A percentile compares a stretch with the other conserved stretches of the same genome.
phyloP scores from a whole-genome alignment of 2,888 invertebrate species.

The Lasioglossum malachurum region DNA sequence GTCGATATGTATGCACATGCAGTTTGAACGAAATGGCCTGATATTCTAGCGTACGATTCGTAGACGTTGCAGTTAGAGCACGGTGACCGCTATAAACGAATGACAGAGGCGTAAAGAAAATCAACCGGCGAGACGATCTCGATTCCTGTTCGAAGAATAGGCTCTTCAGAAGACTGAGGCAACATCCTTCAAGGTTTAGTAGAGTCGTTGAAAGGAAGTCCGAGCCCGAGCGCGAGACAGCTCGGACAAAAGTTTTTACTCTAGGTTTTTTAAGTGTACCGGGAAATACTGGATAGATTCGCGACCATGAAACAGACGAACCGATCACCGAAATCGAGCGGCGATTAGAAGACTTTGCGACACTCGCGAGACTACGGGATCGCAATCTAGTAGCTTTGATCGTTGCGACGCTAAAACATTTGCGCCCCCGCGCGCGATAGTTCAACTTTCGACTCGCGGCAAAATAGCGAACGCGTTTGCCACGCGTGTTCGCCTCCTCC shows the following conservation, averaged over 20 bases:
- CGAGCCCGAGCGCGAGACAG: not conserved
- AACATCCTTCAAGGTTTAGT: slow-evolving; percentile 26
- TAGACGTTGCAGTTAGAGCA: slow-evolving; percentile 26
- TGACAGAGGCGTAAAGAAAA: not conserved
- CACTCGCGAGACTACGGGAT: not conserved
- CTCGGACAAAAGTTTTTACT: slow-evolving; percentile 26
- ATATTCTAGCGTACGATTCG: slow-evolving; percentile 39
- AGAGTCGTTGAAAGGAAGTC: not conserved
- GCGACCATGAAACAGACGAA: slow-evolving; percentile 31
- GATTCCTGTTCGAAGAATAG: not conserved
- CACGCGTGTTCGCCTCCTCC: not conserved
- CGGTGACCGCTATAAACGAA: slow-evolving; percentile 3
- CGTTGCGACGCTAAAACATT: slow-evolving; percentile 34
- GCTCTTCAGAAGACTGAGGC: slow-evolving; percentile 21
- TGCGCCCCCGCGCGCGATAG: not conserved
- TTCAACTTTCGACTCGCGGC: not conserved
- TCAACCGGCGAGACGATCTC: not conserved
- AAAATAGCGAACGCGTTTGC: not conserved
- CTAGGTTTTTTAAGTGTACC: slow-evolving; percentile 29
- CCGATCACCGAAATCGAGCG: slow-evolving; percentile 2
- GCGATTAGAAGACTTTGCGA: slow-evolving; percentile 18
- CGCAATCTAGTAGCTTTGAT: not conserved
- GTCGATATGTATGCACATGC: slow-evolving; percentile 51
- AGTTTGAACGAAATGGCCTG: slow-evolving; percentile 43
- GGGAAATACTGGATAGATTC: slow-evolving; percentile 56